phyloP scores from a whole-genome alignment of 2,113 vertebrate genomes.

The Rhinolophus ferrumequinum region DNA sequence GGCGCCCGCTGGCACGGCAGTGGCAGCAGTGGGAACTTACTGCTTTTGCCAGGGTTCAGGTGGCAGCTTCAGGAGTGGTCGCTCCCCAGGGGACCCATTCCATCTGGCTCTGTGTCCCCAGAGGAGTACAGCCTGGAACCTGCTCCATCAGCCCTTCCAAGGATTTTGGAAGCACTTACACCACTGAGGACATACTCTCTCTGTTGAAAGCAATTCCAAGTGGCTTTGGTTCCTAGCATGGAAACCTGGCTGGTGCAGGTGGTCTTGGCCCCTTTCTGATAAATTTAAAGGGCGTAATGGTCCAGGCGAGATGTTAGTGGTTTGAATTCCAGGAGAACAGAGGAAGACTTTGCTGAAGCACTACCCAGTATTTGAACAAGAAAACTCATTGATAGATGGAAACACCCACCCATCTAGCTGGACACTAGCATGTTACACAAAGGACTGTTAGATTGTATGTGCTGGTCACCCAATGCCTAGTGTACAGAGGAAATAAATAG shows the following conservation, averaged over 20 bases:
- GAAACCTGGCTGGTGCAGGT: not conserved
- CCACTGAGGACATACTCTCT: not conserved
- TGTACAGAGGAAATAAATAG: not conserved
- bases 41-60: not conserved
- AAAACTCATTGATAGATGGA: not conserved
- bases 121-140: not conserved
- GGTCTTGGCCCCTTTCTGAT: not conserved
- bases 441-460: not conserved
- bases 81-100: not conserved
- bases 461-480: not conserved
- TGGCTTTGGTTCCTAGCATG: not conserved
- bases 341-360: not conserved
- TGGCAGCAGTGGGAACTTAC: not conserved
- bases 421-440: not conserved
- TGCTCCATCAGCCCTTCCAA: not conserved
- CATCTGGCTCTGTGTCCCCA: not conserved
- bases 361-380: not conserved
- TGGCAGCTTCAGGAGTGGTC: not conserved
- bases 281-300: not conserved
- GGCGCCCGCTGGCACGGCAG: not conserved
- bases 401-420: not conserved
- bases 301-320: not conserved
- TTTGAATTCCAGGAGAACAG: not conserved
- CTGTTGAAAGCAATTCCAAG: not conserved
- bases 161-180: not conserved